These are phyloP conservation scores for Metallyticus violacea DNA, from an alignment of 2,888 invertebrate genomes.

Conservation along the genomic window DNA sequence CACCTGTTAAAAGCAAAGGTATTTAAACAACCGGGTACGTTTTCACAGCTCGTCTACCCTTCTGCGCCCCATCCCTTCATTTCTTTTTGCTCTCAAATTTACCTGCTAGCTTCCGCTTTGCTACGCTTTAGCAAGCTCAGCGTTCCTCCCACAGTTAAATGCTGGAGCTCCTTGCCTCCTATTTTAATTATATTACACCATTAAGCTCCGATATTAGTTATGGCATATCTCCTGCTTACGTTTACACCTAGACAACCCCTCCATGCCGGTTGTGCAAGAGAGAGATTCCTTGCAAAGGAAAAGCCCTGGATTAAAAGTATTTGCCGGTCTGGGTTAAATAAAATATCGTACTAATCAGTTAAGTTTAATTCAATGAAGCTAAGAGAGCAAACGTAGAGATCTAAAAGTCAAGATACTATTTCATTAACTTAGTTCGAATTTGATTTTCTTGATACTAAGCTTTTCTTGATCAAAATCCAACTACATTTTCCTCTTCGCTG, in stretches of 20 bases:
- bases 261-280: not conserved
- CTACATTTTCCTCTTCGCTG: not conserved
- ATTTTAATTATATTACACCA: constrained; percentile 14
- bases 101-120: not conserved
- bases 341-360: not conserved
- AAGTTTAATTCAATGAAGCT: not conserved
- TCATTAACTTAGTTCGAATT: too few species aligned
- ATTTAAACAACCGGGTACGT: not conserved
- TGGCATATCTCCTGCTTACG: not conserved
- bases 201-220: constrained; percentile 13
- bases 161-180: not conserved
- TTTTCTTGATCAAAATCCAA: not conserved
- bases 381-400: not conserved
- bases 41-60: not conserved
- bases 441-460: not conserved
- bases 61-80: not conserved
- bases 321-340: not conserved
- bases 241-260: not conserved
- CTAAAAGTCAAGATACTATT: too few species aligned
- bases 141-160: not conserved
- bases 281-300: not conserved
- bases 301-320: not conserved
- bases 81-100: not conserved
- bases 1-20: constrained; percentile 1
- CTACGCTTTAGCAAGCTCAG: not conserved